Conservation (phyloP, 2,888 invertebrate genomes). For the Blera fallax region DNA sequence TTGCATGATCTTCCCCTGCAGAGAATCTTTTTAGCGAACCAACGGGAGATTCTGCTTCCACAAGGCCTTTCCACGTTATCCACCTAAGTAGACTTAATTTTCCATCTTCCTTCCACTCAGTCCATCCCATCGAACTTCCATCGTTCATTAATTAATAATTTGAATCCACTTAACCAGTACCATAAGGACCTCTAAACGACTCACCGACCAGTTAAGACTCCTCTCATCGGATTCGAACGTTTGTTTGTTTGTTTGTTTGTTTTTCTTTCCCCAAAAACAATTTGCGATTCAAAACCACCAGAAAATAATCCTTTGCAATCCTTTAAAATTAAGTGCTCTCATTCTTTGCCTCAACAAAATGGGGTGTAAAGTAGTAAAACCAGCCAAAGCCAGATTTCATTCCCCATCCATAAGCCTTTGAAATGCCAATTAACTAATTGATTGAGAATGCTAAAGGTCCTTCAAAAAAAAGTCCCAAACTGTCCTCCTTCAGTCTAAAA, state of each 20-base stretch:
- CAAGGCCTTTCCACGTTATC: too few relatives aligned
- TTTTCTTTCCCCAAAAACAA: too few relatives aligned
- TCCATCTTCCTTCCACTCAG: too few relatives aligned
- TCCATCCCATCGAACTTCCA: too few relatives aligned
- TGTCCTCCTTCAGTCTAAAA: slow-evolving; percentile 41
- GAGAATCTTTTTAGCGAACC: too few relatives aligned
- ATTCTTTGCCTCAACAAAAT: slow-evolving; percentile 9
- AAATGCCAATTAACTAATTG: slow-evolving; percentile 71
- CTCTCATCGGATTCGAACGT: slow-evolving; percentile 8
- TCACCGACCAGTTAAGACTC: not conserved
- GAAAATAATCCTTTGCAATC: slow-evolving; percentile 54
- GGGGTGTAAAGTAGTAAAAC: slow-evolving; percentile 38
- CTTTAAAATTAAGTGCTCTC: slow-evolving; percentile 60
- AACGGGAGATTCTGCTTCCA: too few relatives aligned
- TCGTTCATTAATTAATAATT: too few relatives aligned
- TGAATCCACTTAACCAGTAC: slow-evolving; percentile 5
- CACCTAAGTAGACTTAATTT: too few relatives aligned
- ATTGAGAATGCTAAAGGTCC: slow-evolving; percentile 63
- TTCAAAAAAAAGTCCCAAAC: slow-evolving; percentile 53
- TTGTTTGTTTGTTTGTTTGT: not conserved
- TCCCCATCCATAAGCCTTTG: not conserved
- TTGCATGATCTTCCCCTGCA: too few relatives aligned
- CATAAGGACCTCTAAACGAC: not conserved
- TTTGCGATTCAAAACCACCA: slow-evolving; percentile 17
- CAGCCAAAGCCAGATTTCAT: slow-evolving; percentile 33